These are phyloP conservation scores for Darevskia nairensis DNA, from an alignment of 2,797 vertebrate genomes.

Conservation along the genomic window DNA sequence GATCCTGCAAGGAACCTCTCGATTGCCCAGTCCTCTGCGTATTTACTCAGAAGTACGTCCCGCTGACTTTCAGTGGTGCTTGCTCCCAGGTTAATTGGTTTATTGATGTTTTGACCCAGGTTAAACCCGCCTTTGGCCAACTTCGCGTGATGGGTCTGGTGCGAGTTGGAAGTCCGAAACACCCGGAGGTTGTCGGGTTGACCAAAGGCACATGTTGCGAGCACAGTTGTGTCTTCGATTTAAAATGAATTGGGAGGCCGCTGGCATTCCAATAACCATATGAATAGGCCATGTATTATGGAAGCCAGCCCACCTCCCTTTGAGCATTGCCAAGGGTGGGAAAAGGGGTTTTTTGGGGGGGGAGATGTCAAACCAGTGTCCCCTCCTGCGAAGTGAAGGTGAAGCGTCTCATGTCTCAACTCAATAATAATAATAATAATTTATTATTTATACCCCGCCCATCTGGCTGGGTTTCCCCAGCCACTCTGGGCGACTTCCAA, in stretches of 20 bases:
- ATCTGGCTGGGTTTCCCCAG: too few species aligned
- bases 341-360: neutral
- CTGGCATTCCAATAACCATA: neutral
- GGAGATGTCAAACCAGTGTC: neutral
- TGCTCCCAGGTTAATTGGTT: neutral
- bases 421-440: too few species aligned
- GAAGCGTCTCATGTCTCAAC: neutral
- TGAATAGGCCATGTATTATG: neutral
- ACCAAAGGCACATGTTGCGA: neutral
- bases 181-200: too few species aligned
- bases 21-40: neutral
- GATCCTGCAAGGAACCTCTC: neutral
- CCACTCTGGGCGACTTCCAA: too few species aligned
- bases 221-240: neutral
- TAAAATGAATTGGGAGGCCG: fast-evolving
- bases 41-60: neutral
- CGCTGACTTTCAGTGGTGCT: neutral
- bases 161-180: too few species aligned
- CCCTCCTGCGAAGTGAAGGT: neutral
- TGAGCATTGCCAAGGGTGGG: neutral
- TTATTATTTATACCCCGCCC: too few species aligned
- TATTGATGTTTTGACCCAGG: too few species aligned
- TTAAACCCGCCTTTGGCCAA: too few species aligned
- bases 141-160: too few species aligned
- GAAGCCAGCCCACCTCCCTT: neutral